Evolutionary conservation across 1,140 invertebrate genomes (phyloP).

Genomic region (Rhopalosiphum padi): DNA sequence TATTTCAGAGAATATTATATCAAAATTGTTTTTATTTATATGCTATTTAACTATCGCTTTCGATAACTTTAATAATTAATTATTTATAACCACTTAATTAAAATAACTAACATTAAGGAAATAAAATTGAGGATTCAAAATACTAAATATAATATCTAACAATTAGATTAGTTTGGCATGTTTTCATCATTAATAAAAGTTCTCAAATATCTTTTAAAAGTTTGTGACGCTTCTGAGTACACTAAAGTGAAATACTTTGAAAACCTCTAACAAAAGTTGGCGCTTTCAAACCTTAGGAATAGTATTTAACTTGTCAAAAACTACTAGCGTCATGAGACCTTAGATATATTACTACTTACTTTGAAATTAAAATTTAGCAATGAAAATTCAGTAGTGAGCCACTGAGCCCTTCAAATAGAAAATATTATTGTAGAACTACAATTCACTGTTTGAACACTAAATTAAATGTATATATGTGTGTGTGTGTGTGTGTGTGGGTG

Average conservation of each 20-base stretch:
- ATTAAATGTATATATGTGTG: neutral
- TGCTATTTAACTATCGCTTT: neutral
- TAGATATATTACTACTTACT: slow-evolving; percentile 33
- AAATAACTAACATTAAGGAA: neutral
- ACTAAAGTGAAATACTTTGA: slow-evolving; percentile 44
- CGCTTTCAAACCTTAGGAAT: slow-evolving; percentile 6
- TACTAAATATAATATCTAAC: neutral
- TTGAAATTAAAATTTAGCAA: slow-evolving; percentile 33
- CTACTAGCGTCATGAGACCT: slow-evolving; percentile 29
- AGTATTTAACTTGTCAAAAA: slow-evolving; percentile 50
- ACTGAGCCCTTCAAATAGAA: neutral
- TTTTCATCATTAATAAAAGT: slow-evolving; percentile 41
- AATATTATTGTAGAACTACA: neutral
- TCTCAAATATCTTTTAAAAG: slow-evolving; percentile 42
- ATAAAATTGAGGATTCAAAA: neutral
- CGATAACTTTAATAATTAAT: neutral
- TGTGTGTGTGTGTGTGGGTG: no score
- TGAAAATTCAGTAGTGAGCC: neutral
- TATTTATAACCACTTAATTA: neutral
- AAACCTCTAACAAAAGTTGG: slow-evolving; percentile 25
- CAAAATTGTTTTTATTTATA: neutral
- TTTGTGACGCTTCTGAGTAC: slow-evolving; percentile 38
- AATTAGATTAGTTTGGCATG: slow-evolving; percentile 27
- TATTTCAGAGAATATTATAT: neutral
- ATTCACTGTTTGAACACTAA: neutral